These are phyloP conservation scores for Listronotus bonariensis DNA, from an alignment of 1,140 invertebrate genomes.

Conservation along the genomic window DNA sequence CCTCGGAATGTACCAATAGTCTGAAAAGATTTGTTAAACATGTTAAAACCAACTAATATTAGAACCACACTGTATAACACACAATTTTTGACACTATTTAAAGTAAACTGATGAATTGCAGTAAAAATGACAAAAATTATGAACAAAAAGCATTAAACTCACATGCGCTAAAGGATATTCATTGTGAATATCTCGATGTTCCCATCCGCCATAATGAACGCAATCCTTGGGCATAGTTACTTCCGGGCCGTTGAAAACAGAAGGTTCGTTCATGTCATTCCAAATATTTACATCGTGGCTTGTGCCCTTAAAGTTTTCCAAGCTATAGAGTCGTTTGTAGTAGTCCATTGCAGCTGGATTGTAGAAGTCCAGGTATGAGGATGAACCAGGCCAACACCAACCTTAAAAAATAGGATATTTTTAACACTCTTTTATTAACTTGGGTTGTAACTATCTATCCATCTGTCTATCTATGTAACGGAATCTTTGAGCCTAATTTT, in stretches of 20 bases:
- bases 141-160: constrained; percentile 45
- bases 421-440: no score
- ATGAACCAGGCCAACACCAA: constrained; percentile 95
- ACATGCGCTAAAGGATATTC: constrained; percentile 80
- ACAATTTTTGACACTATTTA: no score
- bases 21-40: constrained; percentile 51
- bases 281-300: constrained; percentile 91
- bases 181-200: constrained; percentile 96
- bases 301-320: constrained; percentile 84
- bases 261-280: constrained; percentile 99
- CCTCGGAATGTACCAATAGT: constrained; percentile 78
- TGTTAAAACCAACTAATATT: no score
- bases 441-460: no score
- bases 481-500: no score
- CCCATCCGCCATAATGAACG: constrained; percentile 84
- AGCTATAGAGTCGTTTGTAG: constrained; percentile 77
- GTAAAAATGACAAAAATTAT: no score
- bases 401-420: constrained; percentile 62
- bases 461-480: no score
- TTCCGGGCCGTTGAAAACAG: constrained; percentile 98
- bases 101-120: no score
- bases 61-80: no score
- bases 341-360: constrained; percentile 86
- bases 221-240: constrained; percentile 89
- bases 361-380: constrained; percentile 94